A percentile compares a stretch with the other conserved stretches of the same genome.
These are phyloP conservation scores for Benthosema pterotum DNA, from an alignment of 2,797 vertebrate species.

Conservation along the genomic window DNA sequence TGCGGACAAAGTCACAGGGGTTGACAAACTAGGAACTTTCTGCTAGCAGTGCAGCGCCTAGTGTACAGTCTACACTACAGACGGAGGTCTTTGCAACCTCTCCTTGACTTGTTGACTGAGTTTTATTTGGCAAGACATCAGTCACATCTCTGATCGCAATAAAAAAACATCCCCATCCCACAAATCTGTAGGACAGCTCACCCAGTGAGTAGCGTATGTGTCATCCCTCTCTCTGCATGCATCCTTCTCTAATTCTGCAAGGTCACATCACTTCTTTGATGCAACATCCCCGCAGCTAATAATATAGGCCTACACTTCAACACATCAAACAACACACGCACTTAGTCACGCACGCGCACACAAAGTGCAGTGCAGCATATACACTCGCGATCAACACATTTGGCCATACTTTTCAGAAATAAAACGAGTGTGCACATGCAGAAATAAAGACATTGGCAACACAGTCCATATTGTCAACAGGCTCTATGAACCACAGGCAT, in stretches of 20 bases:
- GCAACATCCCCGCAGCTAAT: not conserved
- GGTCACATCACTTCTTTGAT: constrained; percentile 10
- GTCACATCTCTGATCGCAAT: not conserved
- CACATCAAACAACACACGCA: not conserved
- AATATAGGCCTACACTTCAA: not conserved
- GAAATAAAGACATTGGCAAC: too few relatives aligned
- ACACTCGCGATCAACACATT: too few relatives aligned
- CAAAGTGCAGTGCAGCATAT: too few relatives aligned
- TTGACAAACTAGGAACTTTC: constrained; percentile 10
- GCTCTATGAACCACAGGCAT: too few relatives aligned
- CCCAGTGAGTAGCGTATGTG: not conserved
- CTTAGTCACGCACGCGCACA: not conserved
- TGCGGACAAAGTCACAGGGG: constrained; percentile 2
- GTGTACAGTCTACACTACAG: not conserved
- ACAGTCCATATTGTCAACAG: too few relatives aligned
- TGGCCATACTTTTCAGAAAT: not conserved
- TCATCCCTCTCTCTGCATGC: not conserved
- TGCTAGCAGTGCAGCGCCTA: too few relatives aligned
- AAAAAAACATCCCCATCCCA: constrained; percentile 7
- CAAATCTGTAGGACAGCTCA: constrained; percentile 9
- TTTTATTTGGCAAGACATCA: constrained; percentile 38
- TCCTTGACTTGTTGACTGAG: constrained; percentile 36
- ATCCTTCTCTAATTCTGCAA: constrained; percentile 14
- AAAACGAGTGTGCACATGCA: not conserved
- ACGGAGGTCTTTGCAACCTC: constrained; percentile 15